Base-by-base conservation (phyloP, 2,888 invertebrate genomes). In the Sialis lutaria region DNA sequence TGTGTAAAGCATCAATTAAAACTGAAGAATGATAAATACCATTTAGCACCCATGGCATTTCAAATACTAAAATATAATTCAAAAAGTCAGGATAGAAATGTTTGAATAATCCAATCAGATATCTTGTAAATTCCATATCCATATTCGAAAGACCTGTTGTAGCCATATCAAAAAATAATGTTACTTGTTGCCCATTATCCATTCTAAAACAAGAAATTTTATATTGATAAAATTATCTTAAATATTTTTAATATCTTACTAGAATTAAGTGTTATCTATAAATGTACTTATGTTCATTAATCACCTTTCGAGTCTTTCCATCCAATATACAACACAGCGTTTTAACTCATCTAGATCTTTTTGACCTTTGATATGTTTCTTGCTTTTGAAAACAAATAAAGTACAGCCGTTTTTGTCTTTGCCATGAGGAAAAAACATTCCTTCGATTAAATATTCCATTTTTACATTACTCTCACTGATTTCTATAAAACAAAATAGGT, bases 11-110 rank as follows among this genome's bases (percentile, higher is more conserved):
- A 7, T 10, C 8, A 37, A 10, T 6, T 37, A 10, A 37, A n/a
- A 37, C 12, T 37, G 12, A 5, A 37, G 8, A 10, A 37, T 37
- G 12, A 37, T 6, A 61, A 69, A 68, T 67, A 83, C 83, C 81
- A 57, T 82, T 89, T 50, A 95, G 65, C 1, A 93, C 77, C 93
- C 93, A 95, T 0, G 93, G 89, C 86, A 95, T 87, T 61, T 95
- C 91, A 62, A 75, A 90, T 46, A 95, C 82, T 34, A 95, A 68
- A 53, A 95, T 90, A 59, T 89, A 88, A 57, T 90, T 92, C 51
- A 90, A 65, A 58, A 84, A 80, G 61, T 76, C 77, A 0, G 95
- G 95, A 64, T 92, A 95, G 60, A 92, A 91, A 13, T 73, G 68
- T 62, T 92, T 91, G 60, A 93, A 88, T 22, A 90, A 72, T 22